phyloP scores from a whole-genome alignment of 2,113 vertebrate genomes.

The Mobula birostris region DNA sequence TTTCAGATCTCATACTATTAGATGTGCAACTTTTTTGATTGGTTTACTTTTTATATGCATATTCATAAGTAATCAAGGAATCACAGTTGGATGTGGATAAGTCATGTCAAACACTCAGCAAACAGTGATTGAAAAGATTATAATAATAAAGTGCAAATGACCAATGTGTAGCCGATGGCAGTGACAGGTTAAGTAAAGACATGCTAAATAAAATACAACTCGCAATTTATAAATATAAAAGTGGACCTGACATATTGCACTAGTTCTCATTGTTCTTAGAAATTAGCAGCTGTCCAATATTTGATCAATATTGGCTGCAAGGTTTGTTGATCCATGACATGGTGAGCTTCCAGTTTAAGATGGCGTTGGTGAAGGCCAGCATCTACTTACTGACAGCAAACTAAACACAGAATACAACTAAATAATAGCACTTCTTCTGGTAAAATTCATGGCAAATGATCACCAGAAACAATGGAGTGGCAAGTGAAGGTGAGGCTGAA shows the following conservation, averaged over 20 bases:
- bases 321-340: neutral
- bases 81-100: neutral
- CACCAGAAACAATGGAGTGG: too few species aligned
- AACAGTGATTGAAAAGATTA: neutral
- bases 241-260: neutral
- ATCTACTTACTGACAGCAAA: too few species aligned
- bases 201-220: neutral
- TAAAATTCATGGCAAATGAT: too few species aligned
- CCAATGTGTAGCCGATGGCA: neutral
- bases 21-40: neutral
- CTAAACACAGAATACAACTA: too few species aligned
- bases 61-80: neutral
- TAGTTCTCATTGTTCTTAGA: neutral
- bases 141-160: neutral
- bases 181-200: neutral
- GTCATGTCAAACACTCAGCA: neutral
- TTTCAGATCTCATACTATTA: neutral
- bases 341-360: too few species aligned
- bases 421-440: too few species aligned
- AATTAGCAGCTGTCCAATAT: neutral
- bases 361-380: too few species aligned
- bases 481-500: too few species aligned
- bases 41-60: neutral
- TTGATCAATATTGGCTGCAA: neutral
- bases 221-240: neutral